These are phyloP conservation scores for Pseudopodoces humilis DNA, from an alignment of 2,113 vertebrate genomes.

Conservation along the genomic window DNA sequence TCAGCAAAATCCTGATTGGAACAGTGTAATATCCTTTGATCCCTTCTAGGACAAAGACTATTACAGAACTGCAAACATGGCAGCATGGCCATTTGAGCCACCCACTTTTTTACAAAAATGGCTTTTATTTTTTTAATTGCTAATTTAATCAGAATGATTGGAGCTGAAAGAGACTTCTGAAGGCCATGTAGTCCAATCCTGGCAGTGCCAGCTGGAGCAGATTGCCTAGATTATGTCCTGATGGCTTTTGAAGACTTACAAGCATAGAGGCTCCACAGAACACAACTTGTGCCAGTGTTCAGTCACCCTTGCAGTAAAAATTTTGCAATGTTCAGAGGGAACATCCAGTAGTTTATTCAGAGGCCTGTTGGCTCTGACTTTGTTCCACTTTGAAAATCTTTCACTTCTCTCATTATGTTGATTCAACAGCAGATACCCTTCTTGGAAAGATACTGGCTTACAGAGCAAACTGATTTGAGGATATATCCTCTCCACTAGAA, in stretches of 20 bases:
- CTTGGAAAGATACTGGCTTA: background rate
- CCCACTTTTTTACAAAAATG: background rate
- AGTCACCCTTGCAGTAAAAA: rapidly evolving
- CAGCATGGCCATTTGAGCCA: background rate
- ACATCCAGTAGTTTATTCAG: background rate
- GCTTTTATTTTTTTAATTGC: background rate
- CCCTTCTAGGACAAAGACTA: background rate
- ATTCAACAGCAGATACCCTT: background rate
- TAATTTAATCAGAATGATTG: background rate
- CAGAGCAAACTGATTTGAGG: background rate
- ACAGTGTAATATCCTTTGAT: background rate
- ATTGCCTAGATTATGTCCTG: background rate
- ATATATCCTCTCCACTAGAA: background rate
- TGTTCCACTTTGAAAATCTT: background rate
- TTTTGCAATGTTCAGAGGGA: background rate
- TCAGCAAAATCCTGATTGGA: background rate
- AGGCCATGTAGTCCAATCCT: background rate
- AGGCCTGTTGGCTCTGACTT: background rate
- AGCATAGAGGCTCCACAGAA: background rate
- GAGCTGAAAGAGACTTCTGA: background rate
- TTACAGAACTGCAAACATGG: background rate
- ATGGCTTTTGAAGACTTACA: background rate
- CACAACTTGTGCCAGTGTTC: background rate
- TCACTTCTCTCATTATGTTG: background rate
- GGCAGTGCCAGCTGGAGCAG: background rate